Evolutionary conservation across 2,888 invertebrate species (phyloP).

Genomic region (Seira musarum): DNA sequence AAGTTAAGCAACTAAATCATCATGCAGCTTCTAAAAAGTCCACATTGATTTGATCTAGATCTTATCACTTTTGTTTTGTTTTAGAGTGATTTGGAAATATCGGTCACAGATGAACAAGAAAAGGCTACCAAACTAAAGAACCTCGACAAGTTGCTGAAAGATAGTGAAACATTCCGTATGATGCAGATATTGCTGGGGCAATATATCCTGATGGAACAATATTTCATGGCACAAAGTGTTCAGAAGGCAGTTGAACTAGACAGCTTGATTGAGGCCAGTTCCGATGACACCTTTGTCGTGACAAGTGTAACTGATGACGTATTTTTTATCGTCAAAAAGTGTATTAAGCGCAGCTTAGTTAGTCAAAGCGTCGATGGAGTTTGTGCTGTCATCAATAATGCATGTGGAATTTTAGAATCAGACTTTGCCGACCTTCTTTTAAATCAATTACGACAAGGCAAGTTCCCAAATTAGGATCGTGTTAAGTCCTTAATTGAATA

Average conservation of each 20-base stretch:
- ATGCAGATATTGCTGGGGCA: constrained; percentile 89
- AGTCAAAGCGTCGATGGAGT: constrained; percentile 95
- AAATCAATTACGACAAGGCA: constrained; percentile 83
- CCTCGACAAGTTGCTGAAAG: constrained; percentile 80
- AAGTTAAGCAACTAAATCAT: constrained; percentile 71
- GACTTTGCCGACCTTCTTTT: constrained; percentile 84
- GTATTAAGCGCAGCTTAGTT: constrained; percentile 92
- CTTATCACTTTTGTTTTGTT: constrained; percentile 57
- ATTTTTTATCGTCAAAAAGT: constrained; percentile 97
- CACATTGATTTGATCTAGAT: not conserved
- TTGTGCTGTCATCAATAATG: constrained; percentile 97
- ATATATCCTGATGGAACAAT: constrained; percentile 93
- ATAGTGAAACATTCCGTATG: constrained; percentile 82
- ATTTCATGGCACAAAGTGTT: constrained; percentile 95
- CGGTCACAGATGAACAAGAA: constrained; percentile 75
- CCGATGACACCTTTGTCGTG: constrained; percentile 73
- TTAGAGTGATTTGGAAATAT: constrained; percentile 79
- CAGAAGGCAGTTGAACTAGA: constrained; percentile 91
- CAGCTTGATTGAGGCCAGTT: constrained; percentile 80
- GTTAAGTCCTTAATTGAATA: not conserved
- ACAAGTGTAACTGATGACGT: constrained; percentile 98
- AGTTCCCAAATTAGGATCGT: constrained; percentile 70
- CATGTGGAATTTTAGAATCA: constrained; percentile 88
- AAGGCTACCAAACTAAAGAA: constrained; percentile 73
- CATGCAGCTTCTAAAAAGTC: no score